Conservation (phyloP, 2,113 vertebrate species). For the Ranitomeya imitator region DNA sequence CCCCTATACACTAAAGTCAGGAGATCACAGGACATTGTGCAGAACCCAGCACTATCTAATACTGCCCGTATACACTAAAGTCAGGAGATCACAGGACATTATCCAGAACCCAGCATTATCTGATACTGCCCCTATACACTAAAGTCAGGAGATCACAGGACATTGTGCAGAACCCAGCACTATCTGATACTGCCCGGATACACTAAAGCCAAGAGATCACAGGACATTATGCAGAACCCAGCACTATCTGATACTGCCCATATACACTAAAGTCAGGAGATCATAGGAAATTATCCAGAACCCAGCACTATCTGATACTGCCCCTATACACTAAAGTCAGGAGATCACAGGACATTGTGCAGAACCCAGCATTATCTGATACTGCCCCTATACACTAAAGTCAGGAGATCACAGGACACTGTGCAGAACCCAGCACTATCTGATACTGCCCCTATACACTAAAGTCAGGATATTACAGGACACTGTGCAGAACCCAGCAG, state of each 20-base stretch:
- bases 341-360: conserved; percentile 6
- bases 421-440: too few relatives aligned
- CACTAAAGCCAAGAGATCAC: background rate
- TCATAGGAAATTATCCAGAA: too few relatives aligned
- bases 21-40: background rate
- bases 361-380: background rate
- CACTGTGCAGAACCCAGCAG: too few relatives aligned
- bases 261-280: background rate
- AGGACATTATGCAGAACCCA: background rate
- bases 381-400: background rate
- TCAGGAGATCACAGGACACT: too few relatives aligned
- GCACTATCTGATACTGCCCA: background rate
- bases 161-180: background rate
- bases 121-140: background rate
- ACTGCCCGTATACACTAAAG: background rate
- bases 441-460: too few relatives aligned
- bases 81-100: background rate
- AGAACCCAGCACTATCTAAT: background rate
- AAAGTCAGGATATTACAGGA: too few relatives aligned
- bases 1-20: background rate
- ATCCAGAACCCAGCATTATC: background rate
- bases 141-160: background rate
- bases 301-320: too few relatives aligned
- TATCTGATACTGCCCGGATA: background rate
- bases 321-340: background rate